Conservation (phyloP, 1,140 invertebrate genomes). For the Cepaea nemoralis region DNA sequence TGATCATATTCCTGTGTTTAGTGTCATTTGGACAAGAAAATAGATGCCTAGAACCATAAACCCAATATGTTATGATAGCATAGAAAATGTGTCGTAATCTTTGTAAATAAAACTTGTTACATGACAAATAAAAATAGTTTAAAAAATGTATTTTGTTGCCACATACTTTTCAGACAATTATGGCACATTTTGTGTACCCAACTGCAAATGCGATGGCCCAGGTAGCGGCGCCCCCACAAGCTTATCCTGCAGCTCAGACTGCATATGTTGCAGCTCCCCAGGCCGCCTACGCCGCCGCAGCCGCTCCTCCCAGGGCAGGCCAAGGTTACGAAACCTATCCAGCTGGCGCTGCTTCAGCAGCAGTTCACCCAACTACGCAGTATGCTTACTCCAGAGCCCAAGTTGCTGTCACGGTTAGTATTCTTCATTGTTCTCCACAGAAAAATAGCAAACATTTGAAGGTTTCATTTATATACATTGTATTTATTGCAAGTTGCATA, state of each 20-base stretch:
- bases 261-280: conserved; percentile 80
- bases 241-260: conserved; percentile 83
- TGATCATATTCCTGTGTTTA: no score
- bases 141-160: no score
- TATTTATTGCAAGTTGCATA: no score
- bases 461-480: no score
- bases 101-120: no score
- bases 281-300: conserved; percentile 65
- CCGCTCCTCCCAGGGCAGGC: conserved; percentile 63
- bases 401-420: conserved; percentile 66
- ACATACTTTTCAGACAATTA: conserved; percentile 34
- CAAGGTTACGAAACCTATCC: conserved; percentile 69
- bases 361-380: conserved; percentile 63
- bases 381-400: conserved; percentile 69
- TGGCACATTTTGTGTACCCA: conserved; percentile 69
- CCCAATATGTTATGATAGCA: no score
- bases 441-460: neutral
- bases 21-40: no score
- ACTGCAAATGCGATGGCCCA: conserved; percentile 64
- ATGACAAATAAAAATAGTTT: no score
- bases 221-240: conserved; percentile 51
- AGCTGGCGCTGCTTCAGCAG: conserved; percentile 56
- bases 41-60: no score
- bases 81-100: no score
- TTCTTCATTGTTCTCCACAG: neutral